Base-by-base conservation (phyloP, 1,140 invertebrate genomes). In the Marisa cornuarietis region DNA sequence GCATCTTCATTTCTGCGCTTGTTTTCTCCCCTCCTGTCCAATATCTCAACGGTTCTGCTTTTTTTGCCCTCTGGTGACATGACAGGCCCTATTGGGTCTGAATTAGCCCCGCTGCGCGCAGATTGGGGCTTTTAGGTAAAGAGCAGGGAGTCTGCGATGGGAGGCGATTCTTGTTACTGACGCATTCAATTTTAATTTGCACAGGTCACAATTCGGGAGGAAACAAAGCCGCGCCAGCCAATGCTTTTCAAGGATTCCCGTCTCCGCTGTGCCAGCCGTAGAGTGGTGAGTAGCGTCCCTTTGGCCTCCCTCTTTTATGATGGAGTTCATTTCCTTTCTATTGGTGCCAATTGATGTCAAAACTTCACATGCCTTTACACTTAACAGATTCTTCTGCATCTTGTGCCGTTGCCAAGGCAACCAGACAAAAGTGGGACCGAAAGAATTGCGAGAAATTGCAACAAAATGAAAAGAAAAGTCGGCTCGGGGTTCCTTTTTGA, bases 301-400 rank as follows among this genome's bases (percentile, higher is more conserved):
- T 77, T 73, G 80, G 66, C 66, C 74, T 24, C 24, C 65, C 74
- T 78, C 80, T 81, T 81, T 81, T 81, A 81, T 81, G 76, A 74
- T 73, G 76, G 71, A 58, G 51, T 81, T 81, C 80, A 81, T 81
- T 81, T 81, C 80, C 80, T 81, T 74, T 81, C 76, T 72, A 81
- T 81, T 81, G 68, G 76, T 75, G 77, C 61, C 80, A 81, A 81
- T 81, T 78, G 69, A 81, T 78, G 80, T 81, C 80, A 78, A 81
- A 81, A 78, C 76, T 81, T 81, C 80, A 81, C 80, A 81, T 81
- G 76, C 72, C 76, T 74, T 78, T 78, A 81, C 80, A 81, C 76
- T 81, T 81, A 81, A 78, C 80, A 75, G 61, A 81, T 68, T 78
- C 65, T 78, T 63, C 52, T 71, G 68, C 61, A 61, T 31, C 76